Evolutionary conservation across 2,888 invertebrate species (phyloP).

Genomic region (Nomada fabriciana): DNA sequence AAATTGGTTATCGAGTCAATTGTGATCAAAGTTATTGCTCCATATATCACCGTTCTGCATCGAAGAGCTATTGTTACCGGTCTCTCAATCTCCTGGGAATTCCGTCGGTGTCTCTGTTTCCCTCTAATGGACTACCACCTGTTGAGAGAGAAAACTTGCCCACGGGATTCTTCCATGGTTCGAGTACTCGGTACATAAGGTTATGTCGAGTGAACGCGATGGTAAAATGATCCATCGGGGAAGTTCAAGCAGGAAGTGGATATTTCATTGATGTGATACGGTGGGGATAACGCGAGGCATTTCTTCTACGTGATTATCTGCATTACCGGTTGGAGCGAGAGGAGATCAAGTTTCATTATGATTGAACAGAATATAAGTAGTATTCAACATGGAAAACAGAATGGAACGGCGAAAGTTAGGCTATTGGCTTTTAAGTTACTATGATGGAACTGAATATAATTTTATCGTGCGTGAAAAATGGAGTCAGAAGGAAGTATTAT

Average conservation of each 20-base stretch:
- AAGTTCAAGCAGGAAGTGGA: not conserved
- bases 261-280: not conserved
- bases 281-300: too few relatives aligned
- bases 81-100: constrained; percentile 34
- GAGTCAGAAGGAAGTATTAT: too few relatives aligned
- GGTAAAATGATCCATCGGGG: constrained; percentile 24
- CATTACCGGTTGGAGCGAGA: too few relatives aligned
- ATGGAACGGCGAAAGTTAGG: too few relatives aligned
- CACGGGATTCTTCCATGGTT: constrained; percentile 35
- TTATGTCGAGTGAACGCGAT: constrained; percentile 6
- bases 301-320: not conserved
- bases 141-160: constrained; percentile 67
- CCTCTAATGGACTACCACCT: constrained; percentile 60
- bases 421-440: too few relatives aligned
- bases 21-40: not conserved
- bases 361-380: not conserved
- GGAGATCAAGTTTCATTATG: not conserved
- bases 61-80: constrained; percentile 37
- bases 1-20: not conserved
- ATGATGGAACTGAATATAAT: too few relatives aligned
- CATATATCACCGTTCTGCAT: constrained; percentile 14
- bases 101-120: constrained; percentile 8
- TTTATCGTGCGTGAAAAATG: too few relatives aligned
- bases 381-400: not conserved
- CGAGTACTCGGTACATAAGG: constrained; percentile 35